These are phyloP conservation scores for Lasioglossum figueresi DNA, from an alignment of 2,888 invertebrate genomes.

Conservation along the genomic window DNA sequence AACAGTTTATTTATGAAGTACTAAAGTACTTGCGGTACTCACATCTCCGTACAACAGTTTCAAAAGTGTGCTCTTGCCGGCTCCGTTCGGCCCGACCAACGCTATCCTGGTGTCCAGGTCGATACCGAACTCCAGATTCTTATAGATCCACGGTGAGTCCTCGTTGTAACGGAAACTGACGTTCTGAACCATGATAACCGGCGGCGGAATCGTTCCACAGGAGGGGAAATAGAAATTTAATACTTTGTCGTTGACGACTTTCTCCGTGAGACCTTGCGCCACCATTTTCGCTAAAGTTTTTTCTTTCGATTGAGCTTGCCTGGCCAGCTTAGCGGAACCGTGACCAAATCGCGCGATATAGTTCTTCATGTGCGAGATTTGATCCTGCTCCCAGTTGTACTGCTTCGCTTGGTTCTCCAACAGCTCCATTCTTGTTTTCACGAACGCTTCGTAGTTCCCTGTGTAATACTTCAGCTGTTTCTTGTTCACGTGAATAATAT, in stretches of 20 bases:
- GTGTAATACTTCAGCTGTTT: constrained; percentile 97
- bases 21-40: constrained; percentile 79
- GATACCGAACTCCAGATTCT: constrained; percentile 98
- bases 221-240: constrained; percentile 97
- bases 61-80: constrained; percentile 98
- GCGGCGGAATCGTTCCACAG: constrained; percentile 98
- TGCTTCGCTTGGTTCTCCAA: constrained; percentile 99
- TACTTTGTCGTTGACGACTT: constrained; percentile 95
- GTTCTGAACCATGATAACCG: constrained; percentile 99
- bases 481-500: constrained; percentile 97
- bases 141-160: constrained; percentile 95
- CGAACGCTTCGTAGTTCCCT: constrained; percentile 98
- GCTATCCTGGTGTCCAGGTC: constrained; percentile 98
- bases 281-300: constrained; percentile 99
- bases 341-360: constrained; percentile 99
- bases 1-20: too few relatives aligned
- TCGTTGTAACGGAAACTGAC: constrained; percentile 98
- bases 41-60: constrained; percentile 98
- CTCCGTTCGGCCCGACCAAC: constrained; percentile 98
- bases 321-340: constrained; percentile 98
- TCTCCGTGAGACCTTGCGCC: constrained; percentile 98
- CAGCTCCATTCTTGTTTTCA: constrained; percentile 94
- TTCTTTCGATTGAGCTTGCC: constrained; percentile 99
- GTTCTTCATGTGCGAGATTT: constrained; percentile 99
- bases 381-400: constrained; percentile 99